Conservation (phyloP, 30 jellyfish, hydroid and myxozoan species). For the Turritopsis rubra region DNA sequence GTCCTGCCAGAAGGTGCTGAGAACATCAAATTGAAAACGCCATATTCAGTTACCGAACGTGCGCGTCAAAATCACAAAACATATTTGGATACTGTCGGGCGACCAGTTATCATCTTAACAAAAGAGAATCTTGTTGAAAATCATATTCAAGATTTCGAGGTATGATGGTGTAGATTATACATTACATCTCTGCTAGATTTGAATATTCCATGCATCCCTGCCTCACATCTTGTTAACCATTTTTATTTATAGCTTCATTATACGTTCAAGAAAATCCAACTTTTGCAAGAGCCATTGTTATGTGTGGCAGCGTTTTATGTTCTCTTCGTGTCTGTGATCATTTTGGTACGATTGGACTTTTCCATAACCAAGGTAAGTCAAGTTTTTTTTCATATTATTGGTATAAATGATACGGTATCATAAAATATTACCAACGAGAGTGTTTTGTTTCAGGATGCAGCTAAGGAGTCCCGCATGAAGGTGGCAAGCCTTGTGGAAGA, state of each 20-base stretch:
- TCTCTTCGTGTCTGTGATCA: conserved; percentile 57
- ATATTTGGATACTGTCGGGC: conserved; percentile 76
- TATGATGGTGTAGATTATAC: background rate
- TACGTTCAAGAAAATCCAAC: conserved; percentile 55
- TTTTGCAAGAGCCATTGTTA: conserved; percentile 81
- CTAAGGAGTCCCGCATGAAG: conserved; percentile 72
- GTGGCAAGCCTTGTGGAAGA: conserved; percentile 80
- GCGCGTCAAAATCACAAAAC: conserved; percentile 50
- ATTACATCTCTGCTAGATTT: background rate
- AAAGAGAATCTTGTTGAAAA: conserved; percentile 76
- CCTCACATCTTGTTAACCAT: background rate
- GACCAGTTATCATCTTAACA: conserved; percentile 71
- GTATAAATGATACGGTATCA: background rate
- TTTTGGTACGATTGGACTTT: conserved; percentile 71
- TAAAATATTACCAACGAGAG: background rate
- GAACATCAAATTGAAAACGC: conserved; percentile 58
- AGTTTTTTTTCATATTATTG: background rate
- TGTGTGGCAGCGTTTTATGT: conserved; percentile 75
- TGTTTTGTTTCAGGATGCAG: conserved; percentile 55
- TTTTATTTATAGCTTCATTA: conserved; percentile 54
- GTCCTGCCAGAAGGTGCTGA: conserved; percentile 93
- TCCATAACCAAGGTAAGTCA: conserved; percentile 80
- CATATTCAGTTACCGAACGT: conserved; percentile 39
- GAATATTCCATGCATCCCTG: background rate
- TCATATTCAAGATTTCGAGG: conserved; percentile 94